Base-by-base conservation (phyloP, 2,888 invertebrate genomes). In the Gari tellinella region DNA sequence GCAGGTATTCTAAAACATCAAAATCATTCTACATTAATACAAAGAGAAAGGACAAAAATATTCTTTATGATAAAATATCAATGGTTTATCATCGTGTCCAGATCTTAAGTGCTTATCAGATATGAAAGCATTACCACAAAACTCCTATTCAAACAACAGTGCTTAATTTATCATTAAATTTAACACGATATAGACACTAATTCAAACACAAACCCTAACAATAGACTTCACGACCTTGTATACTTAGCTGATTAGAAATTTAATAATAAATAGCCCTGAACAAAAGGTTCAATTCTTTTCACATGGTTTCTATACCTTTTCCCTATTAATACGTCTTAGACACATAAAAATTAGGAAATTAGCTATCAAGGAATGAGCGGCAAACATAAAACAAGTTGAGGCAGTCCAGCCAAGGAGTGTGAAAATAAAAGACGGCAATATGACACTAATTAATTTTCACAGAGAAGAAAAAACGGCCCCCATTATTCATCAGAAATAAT, bases 131-230 rank as follows among this genome's bases (percentile, higher is more conserved):
- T 46, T 60, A 61, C 17, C 62, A 26, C 38, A 69, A 70, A 78
- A 73, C 45, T 55, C 56, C 78, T 78, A 64, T 78, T 78, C 73
- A 78, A 74, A 67, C 69, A 70, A 67, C 64, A 57, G 78, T 56
- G 64, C 70, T 78, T 74, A 78, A 78, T 78, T 78, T 78, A 78
- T 78, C 78, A 72, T 78, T 70, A 70, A 74, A 78, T 74, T 69
- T 67, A 57, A 69, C 67, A 65, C 58, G 73, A 70, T 78, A 78
- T 70, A 78, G 78, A 78, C 67, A 73, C 74, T 74, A 70, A 74
- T 74, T 78, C 78, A 63, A 60, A 70, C 61, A 67, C 55, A 26
- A 45, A 38, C n/a, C 40, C 64, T 52, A 74, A 78, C 78, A 78
- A 78, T 69, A 48, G 61, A 57, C 46, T 45, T 21, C 37, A 10